Evolutionary conservation across 2,113 vertebrate genomes (phyloP).

Genomic region (Sphaerodactylus townsendi): DNA sequence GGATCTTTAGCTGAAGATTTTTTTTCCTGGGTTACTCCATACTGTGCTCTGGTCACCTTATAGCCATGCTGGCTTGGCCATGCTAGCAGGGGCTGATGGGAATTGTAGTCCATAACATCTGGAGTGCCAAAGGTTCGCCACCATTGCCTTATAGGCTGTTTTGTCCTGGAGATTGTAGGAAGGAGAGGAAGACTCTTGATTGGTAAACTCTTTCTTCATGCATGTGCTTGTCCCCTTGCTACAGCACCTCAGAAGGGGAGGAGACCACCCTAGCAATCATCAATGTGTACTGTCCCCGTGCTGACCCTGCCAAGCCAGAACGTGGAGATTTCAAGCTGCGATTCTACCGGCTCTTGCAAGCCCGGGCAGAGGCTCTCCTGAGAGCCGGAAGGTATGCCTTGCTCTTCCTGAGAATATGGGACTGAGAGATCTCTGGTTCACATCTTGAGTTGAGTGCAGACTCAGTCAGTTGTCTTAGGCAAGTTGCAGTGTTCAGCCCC

Average conservation of each 20-base stretch:
- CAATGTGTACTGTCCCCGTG: constrained; percentile 90
- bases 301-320: constrained; percentile 84
- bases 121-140: no score
- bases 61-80: no score
- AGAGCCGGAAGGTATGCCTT: constrained; percentile 76
- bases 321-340: constrained; percentile 83
- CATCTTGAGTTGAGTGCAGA: background rate
- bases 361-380: constrained; percentile 82
- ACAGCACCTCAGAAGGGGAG: constrained; percentile 56
- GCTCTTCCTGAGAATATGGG: background rate
- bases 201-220: no score
- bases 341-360: constrained; percentile 85
- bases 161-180: no score
- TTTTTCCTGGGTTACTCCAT: background rate
- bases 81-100: no score
- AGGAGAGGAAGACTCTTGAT: no score
- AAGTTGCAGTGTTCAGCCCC: background rate
- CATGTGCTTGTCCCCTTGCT: constrained; percentile 9
- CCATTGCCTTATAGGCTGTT: no score
- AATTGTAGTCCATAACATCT: no score
- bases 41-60: no score
- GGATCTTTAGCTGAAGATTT: background rate
- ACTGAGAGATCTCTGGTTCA: background rate
- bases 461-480: background rate
- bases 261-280: constrained; percentile 78